phyloP scores from a whole-genome alignment of 2,888 invertebrate genomes.

The Ophion costatus region DNA sequence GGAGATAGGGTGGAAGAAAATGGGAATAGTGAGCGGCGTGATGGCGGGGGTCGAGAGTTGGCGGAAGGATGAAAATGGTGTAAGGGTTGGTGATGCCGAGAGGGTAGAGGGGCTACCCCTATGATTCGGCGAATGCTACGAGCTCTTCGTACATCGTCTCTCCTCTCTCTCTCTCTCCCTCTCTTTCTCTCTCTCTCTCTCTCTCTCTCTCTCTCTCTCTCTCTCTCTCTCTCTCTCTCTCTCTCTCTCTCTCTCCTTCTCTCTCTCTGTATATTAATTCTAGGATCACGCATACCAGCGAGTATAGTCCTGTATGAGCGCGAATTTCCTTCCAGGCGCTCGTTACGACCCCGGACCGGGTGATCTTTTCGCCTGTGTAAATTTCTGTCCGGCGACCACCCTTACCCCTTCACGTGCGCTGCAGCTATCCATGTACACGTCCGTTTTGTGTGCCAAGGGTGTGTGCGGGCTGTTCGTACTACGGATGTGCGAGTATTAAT shows the following conservation, averaged over 20 bases:
- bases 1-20: constrained; percentile 47
- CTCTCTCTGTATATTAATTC: constrained; percentile 61
- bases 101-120: constrained; percentile 59
- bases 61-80: constrained; percentile 65
- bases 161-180: constrained; percentile 41
- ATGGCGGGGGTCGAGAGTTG: constrained; percentile 45
- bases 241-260: constrained; percentile 30
- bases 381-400: constrained; percentile 48
- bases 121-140: constrained; percentile 60
- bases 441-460: constrained; percentile 41
- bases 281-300: constrained; percentile 48
- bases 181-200: constrained; percentile 44
- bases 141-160: constrained; percentile 47
- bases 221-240: constrained; percentile 51
- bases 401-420: constrained; percentile 42
- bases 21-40: constrained; percentile 55
- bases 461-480: constrained; percentile 39
- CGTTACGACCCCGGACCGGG: constrained; percentile 59
- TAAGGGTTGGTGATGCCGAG: constrained; percentile 52
- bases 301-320: constrained; percentile 23
- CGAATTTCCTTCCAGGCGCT: constrained; percentile 64
- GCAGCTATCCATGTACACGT: constrained; percentile 28
- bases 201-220: constrained; percentile 31
- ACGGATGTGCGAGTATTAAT: constrained; percentile 78
- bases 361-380: constrained; percentile 61